Base-by-base conservation (phyloP, 2,797 vertebrate genomes). In the Eulemur mongoz region DNA sequence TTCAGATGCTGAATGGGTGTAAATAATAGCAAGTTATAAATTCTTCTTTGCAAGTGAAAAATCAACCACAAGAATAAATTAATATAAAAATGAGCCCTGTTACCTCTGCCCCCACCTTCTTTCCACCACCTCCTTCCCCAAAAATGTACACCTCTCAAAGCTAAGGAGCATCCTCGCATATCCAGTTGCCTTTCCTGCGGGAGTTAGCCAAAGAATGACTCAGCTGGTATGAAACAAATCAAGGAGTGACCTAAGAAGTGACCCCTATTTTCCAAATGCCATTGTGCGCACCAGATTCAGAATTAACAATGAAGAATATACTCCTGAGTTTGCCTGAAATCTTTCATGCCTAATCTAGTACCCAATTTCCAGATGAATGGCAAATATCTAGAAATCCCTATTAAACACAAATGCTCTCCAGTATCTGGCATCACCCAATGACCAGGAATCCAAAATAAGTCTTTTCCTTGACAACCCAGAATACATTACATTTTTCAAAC, bases 181-280 rank as follows among this genome's bases (percentile, higher is more conserved):
- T 18, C 32, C 27, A 12, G 69, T 14, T 45, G 70, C 59, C 75
- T 87, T 76, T 52, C 85, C 81, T 75, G 11, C 35, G 35, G 50
- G 27, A 22, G 14, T 5, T 45, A 38, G 82, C 91, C 94, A 95
- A 94, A 95, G 23, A 83, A 80, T 70, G 70, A 93, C 89, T 95
- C 92, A 78, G 69, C 52, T 81, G 70, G 30, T 52, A 15, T 43
- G 40, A 89, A 97, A 72, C 45, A 85, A 94, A 76, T 63, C 87
- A 78, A 89, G 13, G 59, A 73, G 43, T 89, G 45, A 84, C 81
- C 76, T 79, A 73, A 65, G 27, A 25, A 84, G 23, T 61, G 75
- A 75, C 23, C n/a, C 8, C 35, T 86, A 25, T 80, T 95, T 95
- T 94, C 83, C 72, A 92, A 96, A 97, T 67, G 59, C 43, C 84